Conservation (phyloP, 2,797 vertebrate genomes). For the Channallabes apus region DNA sequence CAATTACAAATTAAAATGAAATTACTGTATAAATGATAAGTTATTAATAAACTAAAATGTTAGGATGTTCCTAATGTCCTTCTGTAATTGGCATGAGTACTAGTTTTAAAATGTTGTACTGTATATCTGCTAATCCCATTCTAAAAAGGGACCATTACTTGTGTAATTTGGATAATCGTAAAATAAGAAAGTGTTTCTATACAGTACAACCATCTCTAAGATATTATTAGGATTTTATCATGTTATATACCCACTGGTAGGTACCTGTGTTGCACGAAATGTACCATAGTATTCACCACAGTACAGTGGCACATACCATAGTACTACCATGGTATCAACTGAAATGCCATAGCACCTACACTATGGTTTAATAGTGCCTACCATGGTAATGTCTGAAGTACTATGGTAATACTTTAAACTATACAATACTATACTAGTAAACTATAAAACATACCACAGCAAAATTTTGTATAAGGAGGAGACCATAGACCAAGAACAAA, state of each 20-base stretch:
- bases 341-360: no score
- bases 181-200: not conserved
- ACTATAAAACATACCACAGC: no score
- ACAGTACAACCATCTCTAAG: not conserved
- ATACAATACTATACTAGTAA: no score
- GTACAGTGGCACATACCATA: no score
- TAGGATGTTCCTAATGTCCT: not conserved
- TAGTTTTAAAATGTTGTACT: not conserved
- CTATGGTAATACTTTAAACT: no score
- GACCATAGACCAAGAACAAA: not conserved
- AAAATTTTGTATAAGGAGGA: not conserved
- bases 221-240: not conserved
- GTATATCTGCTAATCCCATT: not conserved
- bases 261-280: no score
- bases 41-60: not conserved
- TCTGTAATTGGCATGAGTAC: not conserved
- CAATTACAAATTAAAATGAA: not conserved
- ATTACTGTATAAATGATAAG: not conserved
- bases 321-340: no score
- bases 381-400: no score
- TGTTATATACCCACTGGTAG: no score
- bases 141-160: not conserved
- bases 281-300: no score
- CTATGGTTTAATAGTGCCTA: no score
- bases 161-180: not conserved